Base-by-base conservation (phyloP, 1,140 invertebrate genomes). In the Phthorimaea operculella region DNA sequence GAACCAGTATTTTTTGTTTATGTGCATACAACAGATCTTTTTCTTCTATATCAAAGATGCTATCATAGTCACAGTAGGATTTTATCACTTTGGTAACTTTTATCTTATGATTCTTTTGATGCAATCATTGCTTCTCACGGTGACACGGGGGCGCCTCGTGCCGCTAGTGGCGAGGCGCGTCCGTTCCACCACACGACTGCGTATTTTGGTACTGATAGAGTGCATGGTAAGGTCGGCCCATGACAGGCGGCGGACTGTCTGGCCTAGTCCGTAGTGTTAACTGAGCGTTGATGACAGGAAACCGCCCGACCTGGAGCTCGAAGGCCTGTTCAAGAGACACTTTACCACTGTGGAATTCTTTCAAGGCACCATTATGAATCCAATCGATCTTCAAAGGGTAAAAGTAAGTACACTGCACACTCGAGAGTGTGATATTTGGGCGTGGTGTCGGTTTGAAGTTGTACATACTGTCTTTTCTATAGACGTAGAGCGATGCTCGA, bases 271-370 rank as follows among this genome's bases (percentile, higher is more conserved):
- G 64, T 77, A 76, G 75, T 79, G 81, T 76, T 86, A 87, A 86
- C 83, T 80, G 71, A 85, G 84, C 85, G 87, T 87, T 89, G 82
- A 85, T 86, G 84, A 78, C 86, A 95, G 93, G 91, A 94, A 95
- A 89, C 93, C 93, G 86, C 93, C 93, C 82, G 96, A 98, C 89
- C 91, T 99, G 88, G 97, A 99, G 90, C 90, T 99, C 89, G 97
- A 99, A 91, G 96, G 97, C 89, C 92, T 99, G 79, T 97, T 99
- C 90, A 99, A 99, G 90, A 92, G 97, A 87, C 97, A 99, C 90
- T 99, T 98, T 90, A 99, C 97, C 74, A 98, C 97, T 81, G 97
- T 99, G 87, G 96, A 99, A 90, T 99, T 98, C 92, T 99, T 99
- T 92, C 96, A 98, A 91, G 98, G 97, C 87, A 98, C 96, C 88